Base-by-base conservation (phyloP, 2,888 invertebrate genomes). In the Acleris cristana region DNA sequence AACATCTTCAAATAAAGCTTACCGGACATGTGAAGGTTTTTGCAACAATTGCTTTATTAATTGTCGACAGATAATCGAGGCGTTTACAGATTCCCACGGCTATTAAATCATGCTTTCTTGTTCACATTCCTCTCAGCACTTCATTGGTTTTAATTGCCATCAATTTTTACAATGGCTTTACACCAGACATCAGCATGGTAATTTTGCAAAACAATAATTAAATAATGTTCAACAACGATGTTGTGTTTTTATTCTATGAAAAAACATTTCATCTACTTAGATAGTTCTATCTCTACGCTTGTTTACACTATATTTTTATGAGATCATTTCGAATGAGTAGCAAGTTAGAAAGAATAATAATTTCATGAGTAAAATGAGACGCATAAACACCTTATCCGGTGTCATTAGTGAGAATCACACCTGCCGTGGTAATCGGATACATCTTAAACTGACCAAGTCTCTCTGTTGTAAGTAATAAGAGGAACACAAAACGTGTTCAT, bases 81-180 rank as follows among this genome's bases (percentile, higher is more conserved):
- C 76, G 78, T 79, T 88, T 82, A 89, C 88, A 87, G 83, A 88
- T 90, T 91, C 92, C 87, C 90, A 90, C 90, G 88, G 86, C 82
- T 84, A 91, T 90, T 88, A 87, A 88, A 83, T 74, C 73, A 80
- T 80, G 71, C 73, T 77, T 82, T 81, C 80, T 79, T 82, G 79
- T 79, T 82, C 85, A 84, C 83, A 86, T 84, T 83, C 83, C 83
- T 83, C 85, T 84, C 85, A 84, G 84, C 85, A 85, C 85, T 87
- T 82, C 80, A 87, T 88, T 86, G 82, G 80, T 81, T 90, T 88
- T 91, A 90, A 92, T 92, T 90, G 85, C 85, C 75, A 80, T 82
- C 83, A 87, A 89, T 88, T 82, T 56, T 89, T 88, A 85, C 88
- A 88, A 91, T 89, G 86, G 86, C 89, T 89, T 85, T 82, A 89